These are phyloP conservation scores for Bubalus kerabau DNA, from an alignment of 2,113 vertebrate species.

Conservation along the genomic window DNA sequence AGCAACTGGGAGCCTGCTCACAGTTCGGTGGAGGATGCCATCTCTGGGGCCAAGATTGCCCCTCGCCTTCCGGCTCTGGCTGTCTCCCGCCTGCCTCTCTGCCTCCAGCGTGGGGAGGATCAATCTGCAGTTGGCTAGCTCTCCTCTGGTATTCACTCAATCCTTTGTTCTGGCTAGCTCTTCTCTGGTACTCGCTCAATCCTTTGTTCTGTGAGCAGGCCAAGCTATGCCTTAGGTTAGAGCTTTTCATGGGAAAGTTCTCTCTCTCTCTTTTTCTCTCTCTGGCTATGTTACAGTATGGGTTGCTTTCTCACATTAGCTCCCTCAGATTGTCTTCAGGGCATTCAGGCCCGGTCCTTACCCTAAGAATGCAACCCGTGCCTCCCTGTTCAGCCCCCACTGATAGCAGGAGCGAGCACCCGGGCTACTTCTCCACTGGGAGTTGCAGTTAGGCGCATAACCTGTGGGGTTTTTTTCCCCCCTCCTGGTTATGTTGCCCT, in stretches of 20 bases:
- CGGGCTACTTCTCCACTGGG: not conserved
- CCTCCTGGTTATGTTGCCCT: not conserved
- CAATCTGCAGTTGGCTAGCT: not conserved
- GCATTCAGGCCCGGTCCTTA: not conserved
- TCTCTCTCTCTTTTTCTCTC: not conserved
- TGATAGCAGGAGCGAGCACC: not conserved
- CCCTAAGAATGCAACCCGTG: not conserved
- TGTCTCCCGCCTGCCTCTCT: not conserved
- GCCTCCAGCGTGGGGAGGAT: not conserved
- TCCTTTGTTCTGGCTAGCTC: not conserved
- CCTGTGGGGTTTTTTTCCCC: not conserved
- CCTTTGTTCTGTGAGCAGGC: not conserved
- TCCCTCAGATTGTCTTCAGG: not conserved
- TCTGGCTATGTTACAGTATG: not conserved
- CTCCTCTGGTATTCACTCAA: not conserved
- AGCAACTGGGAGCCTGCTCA: not conserved
- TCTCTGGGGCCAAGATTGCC: not conserved
- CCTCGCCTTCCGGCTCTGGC: accelerated
- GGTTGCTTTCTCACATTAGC: not conserved
- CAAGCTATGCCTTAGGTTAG: not conserved
- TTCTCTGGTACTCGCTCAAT: not conserved
- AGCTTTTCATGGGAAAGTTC: not conserved
- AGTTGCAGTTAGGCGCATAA: not conserved
- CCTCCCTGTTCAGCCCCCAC: not conserved
- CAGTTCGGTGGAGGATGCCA: not conserved